Percentiles rank a stretch among this genome's conserved stretches.
phyloP scores from a whole-genome alignment of 2,113 vertebrate genomes.

The Notechis scutatus region DNA sequence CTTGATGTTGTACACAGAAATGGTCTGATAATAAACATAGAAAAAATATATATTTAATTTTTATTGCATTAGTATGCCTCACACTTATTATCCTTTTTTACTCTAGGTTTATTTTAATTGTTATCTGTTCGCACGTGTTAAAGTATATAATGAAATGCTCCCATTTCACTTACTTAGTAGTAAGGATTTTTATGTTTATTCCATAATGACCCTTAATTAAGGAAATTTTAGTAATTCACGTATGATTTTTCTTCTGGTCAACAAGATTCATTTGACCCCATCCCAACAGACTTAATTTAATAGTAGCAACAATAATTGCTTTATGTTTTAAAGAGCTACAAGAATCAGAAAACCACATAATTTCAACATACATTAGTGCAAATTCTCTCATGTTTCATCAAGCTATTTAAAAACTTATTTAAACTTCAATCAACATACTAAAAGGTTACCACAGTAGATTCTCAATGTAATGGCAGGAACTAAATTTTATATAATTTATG shows the following conservation, averaged over 20 bases:
- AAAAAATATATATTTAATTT: slow-evolving; percentile 44
- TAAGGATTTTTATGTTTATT: slow-evolving; percentile 68
- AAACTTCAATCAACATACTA: slow-evolving; percentile 49
- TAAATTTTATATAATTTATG: slow-evolving; percentile 19
- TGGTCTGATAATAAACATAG: slow-evolving; percentile 51
- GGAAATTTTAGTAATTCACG: slow-evolving; percentile 72
- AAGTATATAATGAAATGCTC: slow-evolving; percentile 75
- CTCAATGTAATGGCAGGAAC: slow-evolving; percentile 35
- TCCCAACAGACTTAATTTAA: slow-evolving; percentile 60
- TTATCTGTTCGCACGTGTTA: slow-evolving; percentile 68
- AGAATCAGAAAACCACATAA: slow-evolving; percentile 34
- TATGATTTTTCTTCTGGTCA: slow-evolving; percentile 72
- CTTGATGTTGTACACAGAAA: slow-evolving; percentile 44
- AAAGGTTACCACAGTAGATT: slow-evolving; percentile 43
- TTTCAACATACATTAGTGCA: slow-evolving; percentile 34
- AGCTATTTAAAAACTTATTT: slow-evolving; percentile 36
- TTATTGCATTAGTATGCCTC: slow-evolving; percentile 52
- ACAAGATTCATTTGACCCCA: slow-evolving; percentile 58
- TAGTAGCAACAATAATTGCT: slow-evolving; percentile 56
- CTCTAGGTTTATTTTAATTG: slow-evolving; percentile 76
- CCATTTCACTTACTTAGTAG: slow-evolving; percentile 67
- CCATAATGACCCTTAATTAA: slow-evolving; percentile 79
- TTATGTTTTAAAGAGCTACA: slow-evolving; percentile 46
- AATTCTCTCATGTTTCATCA: slow-evolving; percentile 20
- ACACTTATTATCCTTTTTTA: slow-evolving; percentile 75